A percentile compares a stretch with the other conserved stretches of the same genome.
Conservation (phyloP, 2,888 invertebrate genomes). For the Sesamia inferens region DNA sequence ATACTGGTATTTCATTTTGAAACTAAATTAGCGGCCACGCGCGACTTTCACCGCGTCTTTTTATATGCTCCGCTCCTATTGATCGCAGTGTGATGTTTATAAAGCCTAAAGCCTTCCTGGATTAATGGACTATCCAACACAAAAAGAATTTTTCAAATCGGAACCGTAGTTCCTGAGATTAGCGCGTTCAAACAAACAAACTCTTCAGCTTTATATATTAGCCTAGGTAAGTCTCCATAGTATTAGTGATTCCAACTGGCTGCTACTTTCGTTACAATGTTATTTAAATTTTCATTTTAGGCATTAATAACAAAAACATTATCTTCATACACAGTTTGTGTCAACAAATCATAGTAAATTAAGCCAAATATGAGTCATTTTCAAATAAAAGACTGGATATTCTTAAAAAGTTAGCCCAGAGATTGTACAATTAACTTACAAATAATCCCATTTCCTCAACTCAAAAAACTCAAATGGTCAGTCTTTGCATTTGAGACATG, state of each 20-base stretch:
- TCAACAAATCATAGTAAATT: conserved; percentile 16
- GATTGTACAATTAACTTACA: conserved; percentile 32
- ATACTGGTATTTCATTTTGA: not conserved
- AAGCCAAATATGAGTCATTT: conserved; percentile 25
- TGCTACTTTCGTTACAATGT: not conserved
- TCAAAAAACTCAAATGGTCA: conserved; percentile 5
- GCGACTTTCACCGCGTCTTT: too few species aligned
- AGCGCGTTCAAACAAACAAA: too few species aligned
- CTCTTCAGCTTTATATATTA: too few species aligned
- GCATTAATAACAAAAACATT: not conserved
- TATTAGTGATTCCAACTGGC: not conserved
- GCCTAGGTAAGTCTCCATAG: too few species aligned
- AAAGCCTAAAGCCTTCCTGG: too few species aligned
- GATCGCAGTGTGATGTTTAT: too few species aligned
- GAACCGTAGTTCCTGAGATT: too few species aligned
- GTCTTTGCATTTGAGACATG: conserved; percentile 44
- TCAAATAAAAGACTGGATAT: conserved; percentile 32
- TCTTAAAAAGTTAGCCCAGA: conserved; percentile 19
- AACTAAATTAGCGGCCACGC: too few species aligned
- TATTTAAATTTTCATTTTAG: not conserved
- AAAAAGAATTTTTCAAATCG: too few species aligned
- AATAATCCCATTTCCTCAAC: conserved; percentile 15
- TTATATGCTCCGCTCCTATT: too few species aligned
- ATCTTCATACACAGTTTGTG: not conserved
- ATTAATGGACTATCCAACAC: too few species aligned